Conservation (phyloP, 2,797 vertebrate species). For the Loriculus beryllinus region DNA sequence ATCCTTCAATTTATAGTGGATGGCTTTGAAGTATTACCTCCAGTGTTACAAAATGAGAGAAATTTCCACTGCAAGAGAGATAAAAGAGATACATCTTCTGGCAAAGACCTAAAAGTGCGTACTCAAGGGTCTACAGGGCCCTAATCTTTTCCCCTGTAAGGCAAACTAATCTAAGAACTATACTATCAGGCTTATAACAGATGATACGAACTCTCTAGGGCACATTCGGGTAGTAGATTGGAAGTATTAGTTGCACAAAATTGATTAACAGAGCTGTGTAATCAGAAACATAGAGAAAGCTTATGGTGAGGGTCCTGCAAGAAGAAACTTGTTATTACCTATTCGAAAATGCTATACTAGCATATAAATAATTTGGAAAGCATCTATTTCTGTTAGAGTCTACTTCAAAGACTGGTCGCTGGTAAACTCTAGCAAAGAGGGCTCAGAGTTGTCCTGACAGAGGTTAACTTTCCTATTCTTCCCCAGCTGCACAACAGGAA, state of each 20-base stretch:
- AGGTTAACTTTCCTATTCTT: background rate
- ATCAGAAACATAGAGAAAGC: background rate
- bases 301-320: background rate
- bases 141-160: background rate
- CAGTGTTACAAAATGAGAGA: constrained; percentile 6
- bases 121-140: background rate
- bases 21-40: constrained; percentile 38
- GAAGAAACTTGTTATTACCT: background rate
- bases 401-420: background rate
- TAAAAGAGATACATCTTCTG: constrained; percentile 22
- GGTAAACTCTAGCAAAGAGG: background rate
- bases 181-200: background rate
- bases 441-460: background rate
- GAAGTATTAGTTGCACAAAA: background rate
- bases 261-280: constrained; percentile 21
- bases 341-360: background rate
- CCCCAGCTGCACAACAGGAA: background rate
- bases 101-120: background rate
- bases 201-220: background rate
- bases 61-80: constrained; percentile 29
- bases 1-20: background rate
- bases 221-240: background rate
- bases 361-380: background rate
- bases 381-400: background rate
- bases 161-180: constrained; percentile 34